Conservation (phyloP, 2,797 vertebrate genomes). For the Hyperoplus lanceolatus region DNA sequence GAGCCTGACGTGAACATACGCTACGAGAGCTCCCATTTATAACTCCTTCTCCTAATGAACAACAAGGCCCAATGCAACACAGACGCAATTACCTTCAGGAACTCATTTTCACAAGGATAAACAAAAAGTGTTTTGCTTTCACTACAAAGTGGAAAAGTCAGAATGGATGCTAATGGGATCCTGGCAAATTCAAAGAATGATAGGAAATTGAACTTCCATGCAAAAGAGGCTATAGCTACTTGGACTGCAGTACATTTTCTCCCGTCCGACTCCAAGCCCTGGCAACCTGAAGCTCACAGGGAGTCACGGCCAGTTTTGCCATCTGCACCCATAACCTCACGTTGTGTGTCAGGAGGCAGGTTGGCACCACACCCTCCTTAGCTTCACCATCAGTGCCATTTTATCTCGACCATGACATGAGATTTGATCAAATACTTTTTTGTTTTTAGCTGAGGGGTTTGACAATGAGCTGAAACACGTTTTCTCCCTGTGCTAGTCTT, state of each 20-base stretch:
- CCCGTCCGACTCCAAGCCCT: slow-evolving; percentile 48
- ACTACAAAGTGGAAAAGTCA: slow-evolving; percentile 62
- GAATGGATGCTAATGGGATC: slow-evolving; percentile 65
- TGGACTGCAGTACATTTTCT: slow-evolving; percentile 46
- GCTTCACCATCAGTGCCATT: slow-evolving; percentile 10
- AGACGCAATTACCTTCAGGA: slow-evolving; percentile 75
- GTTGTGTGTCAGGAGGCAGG: slow-evolving; percentile 57
- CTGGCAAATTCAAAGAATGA: slow-evolving; percentile 36
- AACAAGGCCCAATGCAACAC: slow-evolving; percentile 68
- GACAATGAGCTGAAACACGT: slow-evolving; percentile 22
- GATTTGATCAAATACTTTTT: slow-evolving; percentile 20
- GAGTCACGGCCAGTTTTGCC: slow-evolving; percentile 69
- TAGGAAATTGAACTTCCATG: slow-evolving; percentile 55
- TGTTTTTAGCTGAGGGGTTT: slow-evolving; percentile 1
- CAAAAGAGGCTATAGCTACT: slow-evolving; percentile 50
- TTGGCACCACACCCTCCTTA: slow-evolving; percentile 46
- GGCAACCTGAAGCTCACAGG: slow-evolving; percentile 45
- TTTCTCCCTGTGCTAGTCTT: not conserved
- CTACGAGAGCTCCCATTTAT: slow-evolving; percentile 81
- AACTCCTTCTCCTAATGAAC: slow-evolving; percentile 79
- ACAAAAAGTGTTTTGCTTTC: slow-evolving; percentile 69
- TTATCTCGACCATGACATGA: slow-evolving; percentile 26
- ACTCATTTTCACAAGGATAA: slow-evolving; percentile 74
- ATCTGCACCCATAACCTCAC: slow-evolving; percentile 71
- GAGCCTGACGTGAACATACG: slow-evolving; percentile 83